A percentile compares a stretch with the other conserved stretches of the same genome.
Conservation (phyloP, 2,888 invertebrate species). For the Ptilodon capucinus region DNA sequence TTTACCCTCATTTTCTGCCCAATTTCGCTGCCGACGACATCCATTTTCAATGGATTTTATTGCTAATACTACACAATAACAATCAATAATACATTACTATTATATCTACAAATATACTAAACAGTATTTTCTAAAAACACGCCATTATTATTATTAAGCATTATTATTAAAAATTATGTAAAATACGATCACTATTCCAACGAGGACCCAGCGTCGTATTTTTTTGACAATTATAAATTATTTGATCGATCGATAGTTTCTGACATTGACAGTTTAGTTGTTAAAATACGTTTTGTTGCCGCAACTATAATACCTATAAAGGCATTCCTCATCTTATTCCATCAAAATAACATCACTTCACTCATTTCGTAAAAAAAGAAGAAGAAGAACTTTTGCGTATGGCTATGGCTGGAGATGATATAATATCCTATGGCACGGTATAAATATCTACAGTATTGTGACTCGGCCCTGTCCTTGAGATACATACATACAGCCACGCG, state of each 20-base stretch:
- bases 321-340: too few relatives aligned
- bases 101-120: slow-evolving; percentile 4
- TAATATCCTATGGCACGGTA: too few relatives aligned
- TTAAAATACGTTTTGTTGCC: too few relatives aligned
- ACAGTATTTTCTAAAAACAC: slow-evolving; percentile 6
- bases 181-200: too few relatives aligned
- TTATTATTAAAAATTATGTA: background rate
- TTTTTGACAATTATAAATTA: background rate
- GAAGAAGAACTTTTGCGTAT: too few relatives aligned
- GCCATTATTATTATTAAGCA: slow-evolving; percentile 2
- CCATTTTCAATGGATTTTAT: slow-evolving; percentile 78
- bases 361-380: too few relatives aligned
- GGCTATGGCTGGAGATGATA: too few relatives aligned
- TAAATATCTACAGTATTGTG: too few relatives aligned
- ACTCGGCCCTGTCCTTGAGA: too few relatives aligned
- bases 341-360: too few relatives aligned
- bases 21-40: slow-evolving; percentile 91
- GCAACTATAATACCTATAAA: too few relatives aligned
- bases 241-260: background rate
- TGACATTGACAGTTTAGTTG: background rate
- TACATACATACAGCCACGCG: too few relatives aligned
- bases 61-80: slow-evolving; percentile 16
- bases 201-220: background rate
- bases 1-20: slow-evolving; percentile 93
- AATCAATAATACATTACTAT: slow-evolving; percentile 13